phyloP scores from a whole-genome alignment of 1,140 invertebrate species.

The Babylonia areolata region DNA sequence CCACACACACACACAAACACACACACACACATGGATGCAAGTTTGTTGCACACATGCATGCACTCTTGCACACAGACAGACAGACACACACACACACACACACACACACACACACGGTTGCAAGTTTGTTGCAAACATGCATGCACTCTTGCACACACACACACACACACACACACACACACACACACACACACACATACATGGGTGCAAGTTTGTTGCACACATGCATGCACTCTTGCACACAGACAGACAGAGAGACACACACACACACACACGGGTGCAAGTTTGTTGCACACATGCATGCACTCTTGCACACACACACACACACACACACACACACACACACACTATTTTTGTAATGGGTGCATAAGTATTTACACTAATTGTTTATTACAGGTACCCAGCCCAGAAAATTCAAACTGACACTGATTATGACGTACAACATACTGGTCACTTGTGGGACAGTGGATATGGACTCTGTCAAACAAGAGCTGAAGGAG shows the following conservation, averaged over 20 bases:
- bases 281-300: background rate
- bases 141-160: background rate
- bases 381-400: too few species aligned
- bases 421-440: too few species aligned
- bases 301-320: background rate
- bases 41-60: conserved; percentile 1
- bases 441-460: too few species aligned
- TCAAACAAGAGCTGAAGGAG: too few species aligned
- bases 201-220: too few species aligned
- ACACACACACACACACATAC: too few species aligned
- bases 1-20: background rate
- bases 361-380: too few species aligned
- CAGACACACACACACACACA: background rate
- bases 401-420: too few species aligned
- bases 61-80: background rate
- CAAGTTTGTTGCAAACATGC: background rate
- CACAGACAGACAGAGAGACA: background rate
- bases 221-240: background rate
- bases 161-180: background rate
- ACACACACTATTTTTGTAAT: background rate
- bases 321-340: conserved; percentile 5
- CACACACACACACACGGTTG: background rate
- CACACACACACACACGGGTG: too few species aligned
- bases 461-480: too few species aligned
- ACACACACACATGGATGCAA: background rate